Conservation (phyloP, 2,888 invertebrate genomes). For the Chydorus sphaericus region DNA sequence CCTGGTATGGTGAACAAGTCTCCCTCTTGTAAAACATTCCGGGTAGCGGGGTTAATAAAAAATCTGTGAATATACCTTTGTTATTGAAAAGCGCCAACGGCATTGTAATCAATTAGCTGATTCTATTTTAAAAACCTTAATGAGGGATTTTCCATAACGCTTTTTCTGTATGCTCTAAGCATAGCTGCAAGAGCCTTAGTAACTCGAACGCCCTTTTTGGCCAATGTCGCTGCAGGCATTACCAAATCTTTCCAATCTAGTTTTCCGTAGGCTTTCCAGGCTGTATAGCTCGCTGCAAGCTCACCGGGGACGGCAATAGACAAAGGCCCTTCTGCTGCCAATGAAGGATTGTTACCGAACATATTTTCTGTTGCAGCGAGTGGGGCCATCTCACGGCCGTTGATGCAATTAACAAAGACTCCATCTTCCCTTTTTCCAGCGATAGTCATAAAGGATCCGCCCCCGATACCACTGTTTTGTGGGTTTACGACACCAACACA, state of each 20-base stretch:
- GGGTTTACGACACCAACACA: slow-evolving; percentile 73
- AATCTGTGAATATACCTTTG: background rate
- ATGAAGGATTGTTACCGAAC: slow-evolving; percentile 40
- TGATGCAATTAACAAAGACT: slow-evolving; percentile 46
- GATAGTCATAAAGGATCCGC: slow-evolving; percentile 73
- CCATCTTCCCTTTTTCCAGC: slow-evolving; percentile 40
- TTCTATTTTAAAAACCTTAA: slow-evolving; percentile 19
- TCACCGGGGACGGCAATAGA: slow-evolving; percentile 84
- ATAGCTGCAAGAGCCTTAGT: slow-evolving; percentile 42
- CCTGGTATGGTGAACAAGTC: slow-evolving; percentile 21
- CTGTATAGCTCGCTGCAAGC: slow-evolving; percentile 63
- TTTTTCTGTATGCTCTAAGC: background rate
- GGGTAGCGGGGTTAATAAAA: background rate
- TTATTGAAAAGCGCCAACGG: background rate
- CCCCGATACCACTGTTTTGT: slow-evolving; percentile 77
- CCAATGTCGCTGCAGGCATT: slow-evolving; percentile 59
- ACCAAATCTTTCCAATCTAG: slow-evolving; percentile 66
- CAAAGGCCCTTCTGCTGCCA: slow-evolving; percentile 41
- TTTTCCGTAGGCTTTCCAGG: slow-evolving; percentile 47
- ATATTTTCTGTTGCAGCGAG: slow-evolving; percentile 46
- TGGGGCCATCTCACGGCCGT: slow-evolving; percentile 67
- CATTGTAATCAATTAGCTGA: slow-evolving; percentile 18
- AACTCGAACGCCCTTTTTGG: slow-evolving; percentile 52
- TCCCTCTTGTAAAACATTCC: background rate
- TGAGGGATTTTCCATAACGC: background rate